Base-by-base conservation (phyloP, 1,140 invertebrate species). In the Samia ricini region DNA sequence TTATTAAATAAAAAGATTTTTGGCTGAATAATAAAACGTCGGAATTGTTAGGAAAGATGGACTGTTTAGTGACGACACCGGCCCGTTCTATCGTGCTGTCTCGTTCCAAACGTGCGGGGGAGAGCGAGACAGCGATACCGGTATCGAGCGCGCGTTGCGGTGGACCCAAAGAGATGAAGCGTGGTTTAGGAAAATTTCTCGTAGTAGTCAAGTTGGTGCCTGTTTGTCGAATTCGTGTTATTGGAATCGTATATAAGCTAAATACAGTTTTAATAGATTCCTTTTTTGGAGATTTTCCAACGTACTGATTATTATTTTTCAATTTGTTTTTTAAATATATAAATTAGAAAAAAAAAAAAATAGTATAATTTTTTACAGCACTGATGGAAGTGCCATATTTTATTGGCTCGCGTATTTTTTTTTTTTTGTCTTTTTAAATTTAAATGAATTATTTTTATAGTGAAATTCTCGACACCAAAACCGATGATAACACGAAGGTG, bases 401-500 rank as follows among this genome's bases (percentile, higher is more conserved):
- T 83, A 86, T 88, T 85, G 87, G 87, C 87, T 88, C 83, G 74
- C 70, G 83, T 81, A 52, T 15, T 48, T 52, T 12, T 24, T 50
- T 59, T 59, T 59, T 15, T 49, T 49, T 42, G 33, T 15, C n/a
- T 50, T 58, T 5, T 36, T 57, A 72, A 64, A 29, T 29, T 72
- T 77, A 79, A 76, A 76, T 85, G 81, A 76, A 78, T 81, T 82
- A 73, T 74, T 88, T 82, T 81, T 75, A 71, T 89, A 89, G 85
- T 84, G 74, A 83, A 88, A 87, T 87, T 82, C n/a, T n/a, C 74
- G 84, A 89, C 76, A 87, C 84, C 84, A 89, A 89, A 89, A 80
- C 79, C 77, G 69, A 71, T n/a, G n/a, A n/a, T 79, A 84, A 80
- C 78, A 81, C 81, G 73, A 78, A 79, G 79, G 73, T 79, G 58